phyloP scores from a whole-genome alignment of 1,140 invertebrate species.

The Hylaeus volcanicus region DNA sequence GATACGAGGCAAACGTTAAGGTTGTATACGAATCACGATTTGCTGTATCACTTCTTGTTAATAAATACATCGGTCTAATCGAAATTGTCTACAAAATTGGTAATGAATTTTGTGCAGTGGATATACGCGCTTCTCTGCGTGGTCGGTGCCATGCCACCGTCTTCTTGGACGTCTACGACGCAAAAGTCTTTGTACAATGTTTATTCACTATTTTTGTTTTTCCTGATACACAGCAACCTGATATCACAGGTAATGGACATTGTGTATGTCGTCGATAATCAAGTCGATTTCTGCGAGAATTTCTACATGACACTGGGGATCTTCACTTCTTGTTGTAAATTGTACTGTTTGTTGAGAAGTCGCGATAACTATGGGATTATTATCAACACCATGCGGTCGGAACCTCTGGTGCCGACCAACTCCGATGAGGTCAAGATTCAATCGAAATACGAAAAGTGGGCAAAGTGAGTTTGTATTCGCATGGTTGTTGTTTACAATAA shows the following conservation, averaged over 20 bases:
- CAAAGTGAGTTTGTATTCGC: constrained; percentile 32
- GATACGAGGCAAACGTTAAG: too few relatives aligned
- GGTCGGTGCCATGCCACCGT: constrained; percentile 27
- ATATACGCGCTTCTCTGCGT: not conserved
- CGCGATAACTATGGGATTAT: constrained; percentile 41
- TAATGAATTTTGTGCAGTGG: not conserved
- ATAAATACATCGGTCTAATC: too few relatives aligned
- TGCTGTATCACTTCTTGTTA: too few relatives aligned
- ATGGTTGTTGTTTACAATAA: too few relatives aligned
- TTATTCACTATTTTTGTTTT: not conserved
- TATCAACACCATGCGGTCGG: constrained; percentile 9
- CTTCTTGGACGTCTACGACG: constrained; percentile 10
- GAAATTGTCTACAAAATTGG: not conserved
- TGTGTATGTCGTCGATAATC: constrained; percentile 23
- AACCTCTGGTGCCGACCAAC: constrained; percentile 35
- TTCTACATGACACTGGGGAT: constrained; percentile 57
- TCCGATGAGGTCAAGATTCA: constrained; percentile 48
- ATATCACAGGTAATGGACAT: constrained; percentile 25
- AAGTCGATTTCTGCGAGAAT: constrained; percentile 52
- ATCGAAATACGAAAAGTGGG: constrained; percentile 29
- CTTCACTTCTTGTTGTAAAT: constrained; percentile 41
- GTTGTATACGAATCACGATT: too few relatives aligned
- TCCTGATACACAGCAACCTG: not conserved
- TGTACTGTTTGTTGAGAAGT: constrained; percentile 28
- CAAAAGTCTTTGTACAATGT: constrained; percentile 14